Conservation (phyloP, 2,113 vertebrate genomes). For the Hippocampus comes region DNA sequence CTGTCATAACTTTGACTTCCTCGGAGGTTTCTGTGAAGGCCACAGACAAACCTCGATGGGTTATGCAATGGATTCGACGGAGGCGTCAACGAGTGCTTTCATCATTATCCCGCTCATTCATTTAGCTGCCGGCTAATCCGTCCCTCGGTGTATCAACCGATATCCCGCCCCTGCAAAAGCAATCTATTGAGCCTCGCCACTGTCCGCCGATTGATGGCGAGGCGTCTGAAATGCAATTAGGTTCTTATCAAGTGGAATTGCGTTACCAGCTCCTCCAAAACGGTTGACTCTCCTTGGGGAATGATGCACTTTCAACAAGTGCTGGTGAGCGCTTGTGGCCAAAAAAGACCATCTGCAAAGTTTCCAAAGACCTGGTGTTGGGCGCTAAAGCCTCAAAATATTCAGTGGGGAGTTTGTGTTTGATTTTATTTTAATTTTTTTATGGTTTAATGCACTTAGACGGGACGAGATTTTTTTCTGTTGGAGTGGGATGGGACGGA, state of each 20-base stretch:
- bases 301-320: background rate
- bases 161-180: background rate
- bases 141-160: background rate
- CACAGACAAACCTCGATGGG: background rate
- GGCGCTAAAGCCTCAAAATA: too few species aligned
- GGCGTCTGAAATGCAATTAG: constrained; percentile 1
- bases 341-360: background rate
- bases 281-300: background rate
- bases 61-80: background rate
- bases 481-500: too few species aligned
- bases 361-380: background rate
- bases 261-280: background rate
- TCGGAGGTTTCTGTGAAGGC: background rate
- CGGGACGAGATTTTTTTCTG: too few species aligned
- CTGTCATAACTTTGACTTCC: background rate
- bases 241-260: background rate
- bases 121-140: background rate
- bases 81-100: background rate
- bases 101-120: background rate
- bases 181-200: background rate
- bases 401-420: too few species aligned
- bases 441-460: too few species aligned
- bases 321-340: background rate
- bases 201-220: background rate
- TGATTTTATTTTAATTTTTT: too few species aligned